Base-by-base conservation (phyloP, 2,888 invertebrate genomes). In the Vandiemenella viatica region DNA sequence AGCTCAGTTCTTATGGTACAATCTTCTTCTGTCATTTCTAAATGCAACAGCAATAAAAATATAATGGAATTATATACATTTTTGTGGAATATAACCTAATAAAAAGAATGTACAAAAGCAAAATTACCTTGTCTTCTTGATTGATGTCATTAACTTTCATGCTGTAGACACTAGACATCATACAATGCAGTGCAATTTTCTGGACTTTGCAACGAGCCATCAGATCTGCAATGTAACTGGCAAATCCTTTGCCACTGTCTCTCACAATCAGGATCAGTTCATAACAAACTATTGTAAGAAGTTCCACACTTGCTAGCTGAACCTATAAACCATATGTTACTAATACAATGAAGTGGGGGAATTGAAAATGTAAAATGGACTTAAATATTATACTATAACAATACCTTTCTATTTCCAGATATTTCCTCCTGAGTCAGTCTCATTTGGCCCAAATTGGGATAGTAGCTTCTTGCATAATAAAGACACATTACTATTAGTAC, bases 391-490 rank as follows among this genome's bases (percentile, higher is more conserved):
- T 7, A 21, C 5, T 22, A 6, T 7, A 21, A 19, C 54, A 55
- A 42, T 53, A 69, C 69, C 61, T 70, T 76, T 53, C 83, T 74
- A 65, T 89, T 89, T 46, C 80, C 83, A 2, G 74, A 67, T 22
- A 84, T 73, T 61, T 88, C 86, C 32, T 80, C 79, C 40, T 72
- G 67, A 0, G 76, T 75, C 1, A 84, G 70, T 55, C 76, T 71
- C 59, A 76, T 70, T 59, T 77, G 77, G 53, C 80, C 80, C 37
- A 82, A 67, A 63, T 80, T 79, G 10, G 82, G 79, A 64, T 83
- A 85, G 63, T 80, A 87, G 49, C 86, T 85, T 43, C 89, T 72
- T 0, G 87, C 76, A 62, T 80, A 89, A 65, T 88, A 86, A 49
- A 90, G 68, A 60, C 85, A 83, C 38, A 86, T 71, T 1, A 81